Evolutionary conservation across 2,797 vertebrate genomes (phyloP).

Genomic region (Nothura maculosa): DNA sequence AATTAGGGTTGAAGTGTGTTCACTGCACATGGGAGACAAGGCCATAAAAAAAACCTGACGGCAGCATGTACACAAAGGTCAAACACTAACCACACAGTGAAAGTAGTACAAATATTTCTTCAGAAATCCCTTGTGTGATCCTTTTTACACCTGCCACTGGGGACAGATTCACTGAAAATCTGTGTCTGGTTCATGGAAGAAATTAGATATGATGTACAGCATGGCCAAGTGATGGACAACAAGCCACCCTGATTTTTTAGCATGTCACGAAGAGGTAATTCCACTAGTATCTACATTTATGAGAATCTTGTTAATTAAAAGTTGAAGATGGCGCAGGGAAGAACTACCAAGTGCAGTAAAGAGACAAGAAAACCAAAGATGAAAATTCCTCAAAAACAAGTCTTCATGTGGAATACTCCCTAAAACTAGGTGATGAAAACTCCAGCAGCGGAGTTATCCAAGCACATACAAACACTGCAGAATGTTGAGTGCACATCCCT

Average conservation of each 20-base stretch:
- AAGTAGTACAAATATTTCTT: not conserved
- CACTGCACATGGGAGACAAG: conserved; percentile 21
- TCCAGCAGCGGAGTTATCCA: not conserved
- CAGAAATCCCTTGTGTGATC: not conserved
- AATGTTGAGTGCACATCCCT: not conserved
- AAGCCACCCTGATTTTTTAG: not conserved
- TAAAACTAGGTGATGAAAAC: not conserved
- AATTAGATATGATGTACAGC: not conserved
- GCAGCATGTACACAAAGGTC: not conserved
- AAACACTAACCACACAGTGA: not conserved
- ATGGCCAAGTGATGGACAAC: not conserved
- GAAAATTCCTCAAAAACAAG: not conserved
- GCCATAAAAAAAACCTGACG: not conserved
- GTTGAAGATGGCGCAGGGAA: not conserved
- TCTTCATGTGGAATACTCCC: not conserved
- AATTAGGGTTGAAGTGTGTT: conserved; percentile 27
- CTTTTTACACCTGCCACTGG: not conserved
- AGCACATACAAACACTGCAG: not conserved
- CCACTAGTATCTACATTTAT: not conserved
- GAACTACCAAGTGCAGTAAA: not conserved
- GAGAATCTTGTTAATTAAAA: not conserved
- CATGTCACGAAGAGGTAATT: not conserved
- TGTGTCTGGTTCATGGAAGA: too few relatives aligned
- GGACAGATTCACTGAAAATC: not conserved
- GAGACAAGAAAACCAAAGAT: not conserved